Conservation (phyloP, 37 sponge, comb jelly and placozoan species). For the Haliclona indistincta region DNA sequence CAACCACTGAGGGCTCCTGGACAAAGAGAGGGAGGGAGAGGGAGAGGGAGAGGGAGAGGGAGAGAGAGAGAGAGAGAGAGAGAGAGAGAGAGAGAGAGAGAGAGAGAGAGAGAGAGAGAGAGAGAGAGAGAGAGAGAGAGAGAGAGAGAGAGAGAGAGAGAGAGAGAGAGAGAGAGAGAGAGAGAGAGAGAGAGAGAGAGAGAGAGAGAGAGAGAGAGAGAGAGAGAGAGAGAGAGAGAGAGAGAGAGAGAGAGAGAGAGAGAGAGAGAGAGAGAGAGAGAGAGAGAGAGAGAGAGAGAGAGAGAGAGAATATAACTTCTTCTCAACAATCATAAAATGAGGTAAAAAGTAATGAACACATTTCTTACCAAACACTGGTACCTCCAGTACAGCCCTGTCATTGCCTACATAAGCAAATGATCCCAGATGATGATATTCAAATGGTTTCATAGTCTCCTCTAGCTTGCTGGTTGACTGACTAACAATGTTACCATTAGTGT, state of each 20-base stretch:
- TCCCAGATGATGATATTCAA: constrained; percentile 54
- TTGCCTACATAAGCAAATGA: constrained; percentile 81
- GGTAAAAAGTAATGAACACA: too few relatives aligned
- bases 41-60: neutral
- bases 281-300: constrained; percentile 19
- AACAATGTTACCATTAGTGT: constrained; percentile 22
- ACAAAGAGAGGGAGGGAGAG: constrained; percentile 14
- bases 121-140: constrained; percentile 31
- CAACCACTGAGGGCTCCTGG: constrained; percentile 66
- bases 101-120: constrained; percentile 31
- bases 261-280: constrained; percentile 1
- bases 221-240: constrained; percentile 19
- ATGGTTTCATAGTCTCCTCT: constrained; percentile 20
- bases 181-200: constrained; percentile 17
- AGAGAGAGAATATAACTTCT: neutral
- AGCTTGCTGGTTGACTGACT: constrained; percentile 6
- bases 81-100: constrained; percentile 18
- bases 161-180: constrained; percentile 27
- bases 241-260: constrained; percentile 2
- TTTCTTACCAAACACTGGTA: constrained; percentile 56
- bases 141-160: constrained; percentile 33
- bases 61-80: neutral
- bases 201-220: constrained; percentile 19
- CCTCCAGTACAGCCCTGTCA: constrained; percentile 60
- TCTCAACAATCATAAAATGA: too few relatives aligned